These are phyloP conservation scores for Aptenodytes patagonicus DNA, from an alignment of 2,113 vertebrate genomes.

Conservation along the genomic window DNA sequence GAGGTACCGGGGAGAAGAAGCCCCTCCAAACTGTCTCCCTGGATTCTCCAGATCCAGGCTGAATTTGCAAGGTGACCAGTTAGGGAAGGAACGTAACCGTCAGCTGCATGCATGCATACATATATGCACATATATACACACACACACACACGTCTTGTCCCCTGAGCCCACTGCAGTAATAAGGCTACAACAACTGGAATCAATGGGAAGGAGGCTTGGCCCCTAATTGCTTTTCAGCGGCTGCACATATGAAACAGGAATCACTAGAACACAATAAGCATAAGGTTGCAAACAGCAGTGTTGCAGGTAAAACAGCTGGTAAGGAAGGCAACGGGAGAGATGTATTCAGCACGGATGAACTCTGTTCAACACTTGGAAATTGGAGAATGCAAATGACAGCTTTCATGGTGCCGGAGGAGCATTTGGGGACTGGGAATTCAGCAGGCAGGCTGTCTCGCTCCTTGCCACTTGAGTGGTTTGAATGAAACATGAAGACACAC, in stretches of 20 bases:
- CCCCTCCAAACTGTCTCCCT: neutral
- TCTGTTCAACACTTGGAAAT: neutral
- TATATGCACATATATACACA: accelerated
- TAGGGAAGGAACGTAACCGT: accelerated
- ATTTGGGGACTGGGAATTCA: neutral
- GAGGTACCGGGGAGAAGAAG: neutral
- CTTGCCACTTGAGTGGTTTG: neutral
- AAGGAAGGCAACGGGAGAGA: neutral
- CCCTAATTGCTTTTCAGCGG: neutral
- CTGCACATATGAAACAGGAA: accelerated
- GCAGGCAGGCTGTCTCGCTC: neutral
- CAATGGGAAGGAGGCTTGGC: neutral
- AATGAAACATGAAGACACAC: neutral
- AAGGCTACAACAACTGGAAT: neutral
- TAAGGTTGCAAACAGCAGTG: accelerated
- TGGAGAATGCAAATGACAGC: neutral
- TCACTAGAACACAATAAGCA: neutral
- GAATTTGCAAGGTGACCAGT: neutral
- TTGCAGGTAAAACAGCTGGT: neutral
- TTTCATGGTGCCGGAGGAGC: neutral
- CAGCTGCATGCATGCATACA: neutral
- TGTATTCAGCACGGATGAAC: neutral
- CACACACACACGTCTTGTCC: accelerated
- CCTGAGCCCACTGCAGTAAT: neutral
- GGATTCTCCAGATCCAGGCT: neutral